Evolutionary conservation across 2,797 vertebrate species (phyloP).

Genomic region (Mastacembelus armatus): DNA sequence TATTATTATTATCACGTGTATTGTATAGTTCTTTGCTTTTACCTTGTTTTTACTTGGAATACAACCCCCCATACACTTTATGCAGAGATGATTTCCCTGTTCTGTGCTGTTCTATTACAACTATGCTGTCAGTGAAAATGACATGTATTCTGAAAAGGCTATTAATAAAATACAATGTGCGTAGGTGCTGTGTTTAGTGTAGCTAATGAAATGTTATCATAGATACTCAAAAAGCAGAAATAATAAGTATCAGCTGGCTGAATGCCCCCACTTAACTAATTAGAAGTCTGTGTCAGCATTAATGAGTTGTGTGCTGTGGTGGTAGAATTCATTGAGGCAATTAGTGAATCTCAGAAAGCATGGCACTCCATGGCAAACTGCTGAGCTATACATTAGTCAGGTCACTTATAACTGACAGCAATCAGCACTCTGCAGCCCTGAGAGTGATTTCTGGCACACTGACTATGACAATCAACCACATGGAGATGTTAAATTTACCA

Average conservation of each 20-base stretch:
- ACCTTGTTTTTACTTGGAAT: conserved; percentile 12
- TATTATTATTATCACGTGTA: background rate
- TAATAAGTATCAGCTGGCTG: conserved; percentile 67
- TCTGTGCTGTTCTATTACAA: conserved; percentile 9
- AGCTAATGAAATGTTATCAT: conserved; percentile 57
- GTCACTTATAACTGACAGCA: conserved; percentile 36
- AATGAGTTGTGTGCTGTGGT: conserved; percentile 66
- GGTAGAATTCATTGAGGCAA: conserved; percentile 65
- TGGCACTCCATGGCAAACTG: conserved; percentile 41
- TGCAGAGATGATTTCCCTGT: conserved; percentile 2
- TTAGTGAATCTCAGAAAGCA: conserved; percentile 59
- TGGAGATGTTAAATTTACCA: conserved; percentile 16
- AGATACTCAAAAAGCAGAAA: conserved; percentile 57
- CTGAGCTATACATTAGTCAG: conserved; percentile 48
- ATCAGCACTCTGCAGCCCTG: conserved; percentile 13
- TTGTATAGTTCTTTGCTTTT: conserved; percentile 5
- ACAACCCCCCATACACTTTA: conserved; percentile 12
- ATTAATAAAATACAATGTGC: conserved; percentile 24
- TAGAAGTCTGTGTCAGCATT: conserved; percentile 72
- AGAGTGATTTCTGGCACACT: conserved; percentile 40
- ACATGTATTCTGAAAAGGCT: background rate
- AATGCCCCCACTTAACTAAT: conserved; percentile 77
- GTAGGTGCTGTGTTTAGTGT: conserved; percentile 42
- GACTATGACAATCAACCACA: conserved; percentile 10
- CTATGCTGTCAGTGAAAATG: conserved; percentile 17